phyloP scores from a whole-genome alignment of 2,888 invertebrate genomes.

The Tupiocoris notatus region DNA sequence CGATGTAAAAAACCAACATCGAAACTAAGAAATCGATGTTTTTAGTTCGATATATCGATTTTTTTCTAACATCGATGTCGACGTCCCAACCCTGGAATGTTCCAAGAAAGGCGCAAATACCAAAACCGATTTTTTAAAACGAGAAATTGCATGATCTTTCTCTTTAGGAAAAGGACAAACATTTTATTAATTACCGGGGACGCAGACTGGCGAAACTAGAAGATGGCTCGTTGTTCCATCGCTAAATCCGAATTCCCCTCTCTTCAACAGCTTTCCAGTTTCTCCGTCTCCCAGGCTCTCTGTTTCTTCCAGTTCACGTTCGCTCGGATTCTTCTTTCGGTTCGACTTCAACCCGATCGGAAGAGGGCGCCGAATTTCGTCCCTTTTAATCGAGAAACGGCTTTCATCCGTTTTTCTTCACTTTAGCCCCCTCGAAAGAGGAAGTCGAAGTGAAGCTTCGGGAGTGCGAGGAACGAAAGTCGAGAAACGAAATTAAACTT shows the following conservation, averaged over 20 bases:
- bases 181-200: not conserved
- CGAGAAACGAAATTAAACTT: not conserved
- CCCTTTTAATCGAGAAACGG: not conserved
- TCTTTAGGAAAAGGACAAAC: not conserved
- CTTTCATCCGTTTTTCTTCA: not conserved
- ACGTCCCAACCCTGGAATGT: no score
- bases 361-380: not conserved
- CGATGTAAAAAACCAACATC: no score
- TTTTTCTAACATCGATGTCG: no score
- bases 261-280: no score
- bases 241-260: no score
- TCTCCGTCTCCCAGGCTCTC: no score
- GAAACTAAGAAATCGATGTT: no score
- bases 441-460: not conserved
- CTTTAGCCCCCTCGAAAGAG: not conserved
- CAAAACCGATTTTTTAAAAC: no score
- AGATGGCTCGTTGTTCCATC: not conserved
- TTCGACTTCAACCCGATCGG: not conserved
- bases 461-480: not conserved
- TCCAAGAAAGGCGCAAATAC: no score
- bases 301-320: not conserved
- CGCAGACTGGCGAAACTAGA: not conserved
- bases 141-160: not conserved
- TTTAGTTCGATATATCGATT: no score
- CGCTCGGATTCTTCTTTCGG: not conserved